Base-by-base conservation (phyloP, 2,113 vertebrate species). In the Laticauda colubrina region DNA sequence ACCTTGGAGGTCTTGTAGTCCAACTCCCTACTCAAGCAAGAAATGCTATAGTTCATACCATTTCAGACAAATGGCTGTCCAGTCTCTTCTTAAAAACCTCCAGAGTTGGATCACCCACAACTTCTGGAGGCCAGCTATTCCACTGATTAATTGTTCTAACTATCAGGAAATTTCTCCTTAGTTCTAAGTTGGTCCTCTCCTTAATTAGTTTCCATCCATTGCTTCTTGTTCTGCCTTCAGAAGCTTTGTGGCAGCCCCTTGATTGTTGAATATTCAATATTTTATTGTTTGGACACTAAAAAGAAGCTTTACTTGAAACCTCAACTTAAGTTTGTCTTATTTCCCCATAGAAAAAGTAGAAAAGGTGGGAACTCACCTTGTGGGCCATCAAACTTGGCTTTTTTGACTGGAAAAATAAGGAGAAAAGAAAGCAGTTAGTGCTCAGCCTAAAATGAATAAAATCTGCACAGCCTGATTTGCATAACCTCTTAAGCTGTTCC, bases 311-410 rank as follows among this genome's bases (percentile, higher is more conserved):
- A 54, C 8, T 54, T 88, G 29, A 20, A 88, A 88, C 18, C 87
- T 51, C 29, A 55, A 5, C 23, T 86, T 48, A 48, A 1, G 4
- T n/a, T 89, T 34, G 12, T 39, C 26, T 61, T 26, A 48, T 64
- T 90, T 45, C 7, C 64, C 64, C 3, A 14, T 55, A 91, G 14
- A 48, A 55, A 12, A 5, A 61, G 18, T 5, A 53, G 6, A 29
- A 81, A 23, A 91, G 85, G 53, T 43, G 20, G 10, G 1, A 7
- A 90, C 98, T 98, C 97, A 99, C 99, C 99, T 98, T 99, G 99
- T 39, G 99, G 98, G 97, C 99, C 99, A 92, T 99, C 99, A n/a
- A 99, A 99, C 97, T 99, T 99, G 96, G 98, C 99, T 98, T 99
- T 99, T 97, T 99, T 99, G 97, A 99, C 99, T 99, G 98, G 43